These are phyloP conservation scores for Pelagia noctiluca DNA, from an alignment of 30 jellyfish, hydroid and myxozoan species.

Conservation along the genomic window DNA sequence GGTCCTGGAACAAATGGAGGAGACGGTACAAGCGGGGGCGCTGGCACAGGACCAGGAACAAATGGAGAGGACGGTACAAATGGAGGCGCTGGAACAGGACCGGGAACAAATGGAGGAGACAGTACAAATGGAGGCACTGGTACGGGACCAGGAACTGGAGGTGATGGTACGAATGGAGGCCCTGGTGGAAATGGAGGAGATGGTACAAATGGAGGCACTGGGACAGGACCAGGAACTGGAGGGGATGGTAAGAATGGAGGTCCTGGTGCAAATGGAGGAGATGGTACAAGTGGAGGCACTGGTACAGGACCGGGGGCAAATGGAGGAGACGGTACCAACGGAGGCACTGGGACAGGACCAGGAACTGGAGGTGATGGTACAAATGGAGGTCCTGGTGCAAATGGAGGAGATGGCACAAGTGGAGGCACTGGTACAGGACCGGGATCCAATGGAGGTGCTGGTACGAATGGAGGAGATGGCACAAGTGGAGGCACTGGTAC, in stretches of 20 bases:
- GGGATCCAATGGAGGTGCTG: conserved; percentile 31
- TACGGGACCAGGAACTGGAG: neutral
- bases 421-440: conserved; percentile 1
- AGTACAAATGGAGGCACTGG: neutral
- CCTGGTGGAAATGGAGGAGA: neutral
- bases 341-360: neutral
- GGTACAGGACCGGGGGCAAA: neutral
- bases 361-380: neutral
- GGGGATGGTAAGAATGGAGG: neutral
- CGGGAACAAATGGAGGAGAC: neutral
- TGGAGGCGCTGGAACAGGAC: neutral
- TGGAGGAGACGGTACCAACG: neutral
- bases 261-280: neutral
- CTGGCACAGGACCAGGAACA: neutral
- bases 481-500: neutral
- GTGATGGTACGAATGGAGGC: neutral
- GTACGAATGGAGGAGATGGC: neutral
- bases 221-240: neutral
- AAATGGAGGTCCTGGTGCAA: conserved; percentile 11
- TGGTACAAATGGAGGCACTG: neutral
- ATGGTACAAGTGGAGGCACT: conserved; percentile 1
- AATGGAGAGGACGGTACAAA: neutral
- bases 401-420: neutral
- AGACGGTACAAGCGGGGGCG: neutral
- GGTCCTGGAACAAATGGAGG: conserved; percentile 1